These are phyloP conservation scores for Anhinga rufa DNA, from an alignment of 2,113 vertebrate species.

Conservation along the genomic window DNA sequence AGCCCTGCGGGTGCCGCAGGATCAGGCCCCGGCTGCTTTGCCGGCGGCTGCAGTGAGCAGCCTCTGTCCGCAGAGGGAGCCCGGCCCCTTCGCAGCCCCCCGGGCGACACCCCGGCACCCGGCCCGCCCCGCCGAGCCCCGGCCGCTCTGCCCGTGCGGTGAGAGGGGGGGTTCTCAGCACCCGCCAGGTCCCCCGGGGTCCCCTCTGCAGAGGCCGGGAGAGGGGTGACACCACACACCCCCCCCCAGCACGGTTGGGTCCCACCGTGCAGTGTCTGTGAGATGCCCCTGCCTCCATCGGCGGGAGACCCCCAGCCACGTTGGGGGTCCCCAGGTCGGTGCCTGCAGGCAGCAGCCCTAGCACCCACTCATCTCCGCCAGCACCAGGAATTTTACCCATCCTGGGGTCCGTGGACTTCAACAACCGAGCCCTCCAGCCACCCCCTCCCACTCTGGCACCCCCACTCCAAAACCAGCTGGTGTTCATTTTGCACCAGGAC, in stretches of 20 bases:
- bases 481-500: neutral
- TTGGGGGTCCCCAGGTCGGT: neutral
- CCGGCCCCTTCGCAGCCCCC: neutral
- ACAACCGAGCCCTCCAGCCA: neutral
- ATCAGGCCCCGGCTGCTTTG: neutral
- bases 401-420: neutral
- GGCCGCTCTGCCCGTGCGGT: neutral
- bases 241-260: neutral
- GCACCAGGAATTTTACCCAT: neutral
- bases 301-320: neutral
- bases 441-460: neutral
- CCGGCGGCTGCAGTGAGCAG: slow-evolving; percentile 3
- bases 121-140: neutral
- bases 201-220: neutral
- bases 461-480: neutral
- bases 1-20: neutral
- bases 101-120: neutral
- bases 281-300: accelerated
- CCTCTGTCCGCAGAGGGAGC: slow-evolving; percentile 30
- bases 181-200: too few relatives aligned
- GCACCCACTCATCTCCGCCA: neutral
- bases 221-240: neutral
- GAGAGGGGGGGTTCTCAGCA: neutral
- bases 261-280: accelerated
- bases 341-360: neutral